Evolutionary conservation across 2,888 invertebrate genomes (phyloP).

Genomic region (Leuctra nigra): DNA sequence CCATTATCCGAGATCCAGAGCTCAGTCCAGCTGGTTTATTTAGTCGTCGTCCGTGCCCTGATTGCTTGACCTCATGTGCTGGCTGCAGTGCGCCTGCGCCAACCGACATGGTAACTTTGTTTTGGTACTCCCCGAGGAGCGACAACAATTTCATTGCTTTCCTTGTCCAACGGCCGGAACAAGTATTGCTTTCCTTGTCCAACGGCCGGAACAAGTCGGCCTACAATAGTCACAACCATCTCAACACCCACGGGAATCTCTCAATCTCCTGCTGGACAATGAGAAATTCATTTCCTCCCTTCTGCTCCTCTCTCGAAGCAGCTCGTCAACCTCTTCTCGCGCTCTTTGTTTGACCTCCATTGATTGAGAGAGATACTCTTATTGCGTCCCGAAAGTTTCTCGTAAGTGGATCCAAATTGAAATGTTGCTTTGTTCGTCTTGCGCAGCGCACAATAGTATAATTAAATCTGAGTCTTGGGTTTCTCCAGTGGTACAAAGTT

Average conservation of each 20-base stretch:
- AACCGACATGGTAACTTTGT: too few species aligned
- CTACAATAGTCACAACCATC: constrained; percentile 4
- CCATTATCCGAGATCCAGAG: too few species aligned
- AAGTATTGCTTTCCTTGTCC: constrained; percentile 6
- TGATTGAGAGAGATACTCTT: background rate
- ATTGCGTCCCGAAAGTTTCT: background rate
- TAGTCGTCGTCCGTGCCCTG: too few species aligned
- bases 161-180: background rate
- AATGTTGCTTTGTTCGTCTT: background rate
- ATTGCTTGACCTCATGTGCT: too few species aligned
- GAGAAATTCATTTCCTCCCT: constrained; percentile 5
- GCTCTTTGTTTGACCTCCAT: constrained; percentile 2
- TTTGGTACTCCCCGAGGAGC: constrained; percentile 1
- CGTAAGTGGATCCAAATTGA: background rate
- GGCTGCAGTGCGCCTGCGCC: too few species aligned
- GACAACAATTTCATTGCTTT: constrained; percentile 18
- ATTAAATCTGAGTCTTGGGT: constrained; percentile 10
- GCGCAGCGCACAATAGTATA: background rate
- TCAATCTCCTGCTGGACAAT: constrained; percentile 6
- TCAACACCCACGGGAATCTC: background rate
- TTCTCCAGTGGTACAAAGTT: background rate
- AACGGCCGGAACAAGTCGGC: background rate
- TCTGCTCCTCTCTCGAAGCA: too few species aligned
- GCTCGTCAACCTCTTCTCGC: too few species aligned
- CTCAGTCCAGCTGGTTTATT: too few species aligned